A percentile compares a stretch with the other conserved stretches of the same genome.
These are phyloP conservation scores for Capitulum mitella DNA, from an alignment of 2,888 invertebrate species.

Conservation along the genomic window DNA sequence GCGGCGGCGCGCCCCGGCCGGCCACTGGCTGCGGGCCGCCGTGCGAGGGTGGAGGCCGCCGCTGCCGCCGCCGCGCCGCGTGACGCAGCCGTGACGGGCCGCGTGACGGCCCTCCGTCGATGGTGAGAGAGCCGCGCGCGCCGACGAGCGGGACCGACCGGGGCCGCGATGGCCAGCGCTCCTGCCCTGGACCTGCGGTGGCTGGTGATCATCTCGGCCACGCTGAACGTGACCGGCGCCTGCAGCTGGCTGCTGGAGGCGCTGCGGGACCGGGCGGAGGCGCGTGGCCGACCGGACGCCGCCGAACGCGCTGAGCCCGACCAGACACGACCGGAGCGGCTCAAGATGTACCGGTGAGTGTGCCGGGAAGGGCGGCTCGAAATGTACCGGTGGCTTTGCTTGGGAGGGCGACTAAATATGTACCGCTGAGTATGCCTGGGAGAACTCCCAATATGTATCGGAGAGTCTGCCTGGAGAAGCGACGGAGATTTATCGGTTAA, in stretches of 20 bases:
- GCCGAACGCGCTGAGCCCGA: not conserved
- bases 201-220: not conserved
- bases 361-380: no score
- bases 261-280: not conserved
- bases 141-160: no score
- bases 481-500: no score
- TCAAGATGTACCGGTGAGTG: not conserved
- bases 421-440: not conserved
- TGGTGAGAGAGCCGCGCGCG: no score
- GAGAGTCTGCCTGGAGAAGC: no score
- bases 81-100: not conserved
- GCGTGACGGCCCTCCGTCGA: not conserved
- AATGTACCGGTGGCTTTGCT: no score
- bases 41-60: not conserved
- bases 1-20: not conserved
- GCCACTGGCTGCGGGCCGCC: not conserved
- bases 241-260: not conserved
- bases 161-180: not conserved
- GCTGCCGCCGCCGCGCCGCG: not conserved
- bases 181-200: not conserved
- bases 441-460: no score
- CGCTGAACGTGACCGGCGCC: not conserved
- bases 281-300: not conserved
- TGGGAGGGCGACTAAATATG: no score
- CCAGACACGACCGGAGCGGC: no score